Evolutionary conservation across 2,888 invertebrate genomes (phyloP).

Genomic region (Drosophila putrida): DNA sequence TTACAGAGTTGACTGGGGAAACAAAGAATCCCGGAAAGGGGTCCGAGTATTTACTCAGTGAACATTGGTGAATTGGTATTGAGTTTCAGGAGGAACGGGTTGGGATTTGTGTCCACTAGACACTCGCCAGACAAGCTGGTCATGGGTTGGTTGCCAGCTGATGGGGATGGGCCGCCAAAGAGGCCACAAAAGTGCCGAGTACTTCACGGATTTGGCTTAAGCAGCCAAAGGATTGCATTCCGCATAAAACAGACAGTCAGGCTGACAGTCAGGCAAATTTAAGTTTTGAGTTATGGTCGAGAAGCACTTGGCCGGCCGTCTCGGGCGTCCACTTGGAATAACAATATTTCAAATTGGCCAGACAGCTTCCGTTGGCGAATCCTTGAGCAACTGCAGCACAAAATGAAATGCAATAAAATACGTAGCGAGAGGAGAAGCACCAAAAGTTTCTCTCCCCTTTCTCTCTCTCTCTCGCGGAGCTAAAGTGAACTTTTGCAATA

Average conservation of each 20-base stretch:
- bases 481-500: conserved; percentile 80
- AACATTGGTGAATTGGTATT: conserved; percentile 49
- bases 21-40: background rate
- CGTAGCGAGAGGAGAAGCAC: conserved; percentile 23
- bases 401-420: conserved; percentile 49
- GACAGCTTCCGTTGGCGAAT: conserved; percentile 49
- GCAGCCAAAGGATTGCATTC: conserved; percentile 8
- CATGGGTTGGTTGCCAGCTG: conserved; percentile 7
- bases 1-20: conserved; percentile 62
- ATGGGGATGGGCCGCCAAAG: conserved; percentile 28
- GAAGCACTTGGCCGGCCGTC: conserved; percentile 17
- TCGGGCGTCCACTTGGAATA: conserved; percentile 53
- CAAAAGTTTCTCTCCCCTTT: conserved; percentile 38
- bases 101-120: conserved; percentile 27
- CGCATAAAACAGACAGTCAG: background rate
- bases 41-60: conserved; percentile 37
- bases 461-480: conserved; percentile 2
- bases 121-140: conserved; percentile 47
- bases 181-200: conserved; percentile 66
- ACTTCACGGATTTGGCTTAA: conserved; percentile 46
- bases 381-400: conserved; percentile 40
- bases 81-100: conserved; percentile 54
- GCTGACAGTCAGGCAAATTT: conserved; percentile 13
- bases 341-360: conserved; percentile 64
- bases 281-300: conserved; percentile 44